Percentiles rank a stretch among this genome's conserved stretches.
These are phyloP conservation scores for Bradynema listronoti DNA, from an alignment of 1,140 invertebrate genomes.

Conservation along the genomic window DNA sequence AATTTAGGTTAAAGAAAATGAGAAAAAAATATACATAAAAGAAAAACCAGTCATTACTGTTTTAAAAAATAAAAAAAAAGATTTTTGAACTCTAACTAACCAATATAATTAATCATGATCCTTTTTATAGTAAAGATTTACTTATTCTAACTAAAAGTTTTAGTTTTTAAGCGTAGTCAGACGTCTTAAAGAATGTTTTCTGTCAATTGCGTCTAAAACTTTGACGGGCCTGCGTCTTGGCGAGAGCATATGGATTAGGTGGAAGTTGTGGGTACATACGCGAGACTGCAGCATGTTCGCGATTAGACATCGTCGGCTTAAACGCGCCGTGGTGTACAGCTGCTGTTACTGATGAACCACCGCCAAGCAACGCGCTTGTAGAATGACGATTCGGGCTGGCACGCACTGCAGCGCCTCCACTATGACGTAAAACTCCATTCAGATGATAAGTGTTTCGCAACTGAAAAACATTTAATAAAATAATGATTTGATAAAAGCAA, in stretches of 20 bases:
- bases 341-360: slow-evolving; percentile 9
- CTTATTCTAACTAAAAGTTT: too few relatives aligned
- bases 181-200: too few relatives aligned
- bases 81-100: too few relatives aligned
- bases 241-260: slow-evolving; percentile 25
- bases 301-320: slow-evolving; percentile 7
- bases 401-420: slow-evolving; percentile 6
- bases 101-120: too few relatives aligned
- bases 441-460: neutral
- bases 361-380: slow-evolving; percentile 7
- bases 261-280: slow-evolving; percentile 29
- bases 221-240: too few relatives aligned
- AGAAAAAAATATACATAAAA: too few relatives aligned
- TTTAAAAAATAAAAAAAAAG: too few relatives aligned
- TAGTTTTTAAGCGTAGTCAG: too few relatives aligned
- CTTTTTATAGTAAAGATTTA: too few relatives aligned
- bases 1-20: too few relatives aligned
- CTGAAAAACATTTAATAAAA: slow-evolving; percentile 5
- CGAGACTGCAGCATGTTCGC: neutral
- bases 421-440: slow-evolving; percentile 11
- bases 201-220: too few relatives aligned
- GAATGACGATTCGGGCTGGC: slow-evolving; percentile 20
- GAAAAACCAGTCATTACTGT: too few relatives aligned
- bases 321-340: slow-evolving; percentile 4
- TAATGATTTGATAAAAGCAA: neutral